Conservation (phyloP, 2,113 vertebrate genomes). For the Panthera tigris region DNA sequence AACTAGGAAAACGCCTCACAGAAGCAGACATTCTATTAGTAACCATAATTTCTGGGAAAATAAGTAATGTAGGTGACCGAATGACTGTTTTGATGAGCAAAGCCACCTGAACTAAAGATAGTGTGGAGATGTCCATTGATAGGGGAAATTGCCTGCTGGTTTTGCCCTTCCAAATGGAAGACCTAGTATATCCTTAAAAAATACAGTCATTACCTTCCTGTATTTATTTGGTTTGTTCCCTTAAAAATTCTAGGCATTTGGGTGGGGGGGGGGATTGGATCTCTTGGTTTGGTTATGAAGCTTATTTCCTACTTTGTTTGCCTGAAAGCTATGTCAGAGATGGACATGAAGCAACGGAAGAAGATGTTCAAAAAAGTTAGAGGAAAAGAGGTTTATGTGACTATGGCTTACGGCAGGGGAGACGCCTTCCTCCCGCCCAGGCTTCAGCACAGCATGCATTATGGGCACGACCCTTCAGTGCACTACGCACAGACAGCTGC, state of each 20-base stretch:
- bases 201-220: not conserved
- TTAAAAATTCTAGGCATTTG: not conserved
- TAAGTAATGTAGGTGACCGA: not conserved
- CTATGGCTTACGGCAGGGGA: slow-evolving; percentile 85
- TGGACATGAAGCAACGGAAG: slow-evolving; percentile 86
- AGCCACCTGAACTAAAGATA: not conserved
- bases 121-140: not conserved
- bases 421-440: slow-evolving; percentile 85
- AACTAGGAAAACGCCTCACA: not conserved
- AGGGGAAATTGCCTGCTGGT: slow-evolving; percentile 8
- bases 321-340: slow-evolving; percentile 84
- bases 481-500: slow-evolving; percentile 75
- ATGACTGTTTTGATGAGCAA: not conserved
- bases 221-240: slow-evolving; percentile 13
- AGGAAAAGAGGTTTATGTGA: slow-evolving; percentile 90
- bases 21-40: not conserved
- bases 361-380: slow-evolving; percentile 93
- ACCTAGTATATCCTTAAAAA: slow-evolving; percentile 20
- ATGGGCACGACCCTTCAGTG: slow-evolving; percentile 76
- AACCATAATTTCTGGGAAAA: slow-evolving; percentile 6
- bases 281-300: slow-evolving; percentile 40
- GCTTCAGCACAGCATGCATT: slow-evolving; percentile 85
- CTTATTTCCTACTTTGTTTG: slow-evolving; percentile 33
- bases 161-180: slow-evolving; percentile 33
- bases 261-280: not conserved